Conservation (phyloP, 35 echinoderm and acorn worm genomes). For the Acanthaster planci region DNA sequence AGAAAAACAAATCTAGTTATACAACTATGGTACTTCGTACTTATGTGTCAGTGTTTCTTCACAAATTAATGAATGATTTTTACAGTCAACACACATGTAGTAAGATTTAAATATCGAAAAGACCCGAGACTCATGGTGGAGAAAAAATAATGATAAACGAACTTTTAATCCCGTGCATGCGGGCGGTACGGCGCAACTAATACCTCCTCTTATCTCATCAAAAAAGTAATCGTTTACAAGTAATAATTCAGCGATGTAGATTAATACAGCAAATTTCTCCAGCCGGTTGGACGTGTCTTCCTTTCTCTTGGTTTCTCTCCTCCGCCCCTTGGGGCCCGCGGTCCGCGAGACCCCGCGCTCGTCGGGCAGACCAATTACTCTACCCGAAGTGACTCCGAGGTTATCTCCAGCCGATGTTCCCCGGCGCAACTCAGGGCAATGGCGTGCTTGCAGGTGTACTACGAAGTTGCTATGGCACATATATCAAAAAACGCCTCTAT, state of each 20-base stretch:
- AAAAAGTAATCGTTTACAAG: conserved; percentile 23
- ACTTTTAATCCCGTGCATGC: too few relatives aligned
- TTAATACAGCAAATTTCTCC: conserved; percentile 4
- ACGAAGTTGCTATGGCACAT: neutral
- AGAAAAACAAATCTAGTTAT: too few relatives aligned
- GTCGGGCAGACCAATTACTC: conserved; percentile 13
- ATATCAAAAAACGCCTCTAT: neutral
- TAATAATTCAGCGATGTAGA: conserved; percentile 1
- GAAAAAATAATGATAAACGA: too few relatives aligned
- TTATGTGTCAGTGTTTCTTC: too few relatives aligned
- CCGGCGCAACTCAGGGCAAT: too few relatives aligned
- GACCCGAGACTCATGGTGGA: neutral
- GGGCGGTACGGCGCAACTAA: neutral
- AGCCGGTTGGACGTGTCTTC: neutral
- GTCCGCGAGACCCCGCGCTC: neutral
- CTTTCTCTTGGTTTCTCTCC: neutral
- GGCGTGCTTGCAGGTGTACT: too few relatives aligned
- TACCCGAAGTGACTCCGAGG: neutral
- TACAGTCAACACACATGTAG: neutral
- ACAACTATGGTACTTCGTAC: too few relatives aligned
- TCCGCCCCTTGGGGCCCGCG: too few relatives aligned
- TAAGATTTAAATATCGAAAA: conserved; percentile 15
- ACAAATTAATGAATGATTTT: too few relatives aligned
- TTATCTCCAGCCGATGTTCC: neutral
- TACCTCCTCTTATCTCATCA: conserved; percentile 1